Base-by-base conservation (phyloP, 2,113 vertebrate species). In the Verasper variegatus region DNA sequence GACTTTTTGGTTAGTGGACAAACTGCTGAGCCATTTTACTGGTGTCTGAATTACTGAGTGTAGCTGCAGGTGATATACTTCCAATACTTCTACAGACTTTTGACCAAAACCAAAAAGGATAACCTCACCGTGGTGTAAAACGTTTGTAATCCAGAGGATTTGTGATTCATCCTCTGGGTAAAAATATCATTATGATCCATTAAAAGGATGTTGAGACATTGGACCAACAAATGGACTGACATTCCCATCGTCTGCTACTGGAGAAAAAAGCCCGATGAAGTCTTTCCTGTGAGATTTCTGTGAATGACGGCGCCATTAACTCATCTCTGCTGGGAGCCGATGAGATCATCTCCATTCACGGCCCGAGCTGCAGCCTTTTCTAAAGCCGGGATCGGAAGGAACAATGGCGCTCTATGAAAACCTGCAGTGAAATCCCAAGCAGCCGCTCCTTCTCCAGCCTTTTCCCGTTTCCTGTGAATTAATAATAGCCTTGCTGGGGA, bases 401-500 rank as follows among this genome's bases (percentile, higher is more conserved):
- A 95, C 90, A 94, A 94, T 93, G 83, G 86, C n/a, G 56, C 84
- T 80, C 76, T 89, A 65, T 87, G 81, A 89, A 90, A 89, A 72
- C 82, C 83, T 72, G 76, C 77, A 81, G 78, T 86, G 81, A 91
- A 91, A 88, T 76, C 71, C 66, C 64, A 52, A 60, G 54, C 70
- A 62, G 59, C 56, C 42, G 45, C 81, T 71, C 65, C 81, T 84
- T 21, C 52, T 21, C 47, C 47, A 42, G 67, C 85, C 81, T 81
- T 31, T 84, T 87, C 86, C 85, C 68, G 70, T 80, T 92, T 94
- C 90, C 91, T 92, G 85, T 91, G 88, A 89, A 92, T 93, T 91
- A 92, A 93, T 93, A 89, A 92, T 91, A 85, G 80, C 56, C 56
- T 68, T 27, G 24, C n/a, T 27, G 47, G 75, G 86, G 85, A 91